phyloP scores from a whole-genome alignment of 2,888 invertebrate genomes.

The Brenthis daphne region DNA sequence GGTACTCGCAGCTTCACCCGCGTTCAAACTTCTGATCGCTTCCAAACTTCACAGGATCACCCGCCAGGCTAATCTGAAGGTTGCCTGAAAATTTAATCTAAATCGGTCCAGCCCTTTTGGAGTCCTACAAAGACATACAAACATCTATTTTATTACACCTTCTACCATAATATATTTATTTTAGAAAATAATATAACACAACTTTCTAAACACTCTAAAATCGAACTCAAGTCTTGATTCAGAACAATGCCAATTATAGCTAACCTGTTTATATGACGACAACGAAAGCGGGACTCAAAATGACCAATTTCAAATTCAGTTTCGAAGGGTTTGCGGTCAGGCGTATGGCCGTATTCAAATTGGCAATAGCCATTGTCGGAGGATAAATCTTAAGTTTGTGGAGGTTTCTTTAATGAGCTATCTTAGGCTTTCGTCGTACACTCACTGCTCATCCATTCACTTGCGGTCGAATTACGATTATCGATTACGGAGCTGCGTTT shows the following conservation, averaged over 20 bases:
- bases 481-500: not conserved
- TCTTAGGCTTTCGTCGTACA: conserved; percentile 58
- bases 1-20: too few species aligned
- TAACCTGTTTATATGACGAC: conserved; percentile 37
- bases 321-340: conserved; percentile 45
- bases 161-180: too few species aligned
- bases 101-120: too few species aligned
- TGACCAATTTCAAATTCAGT: conserved; percentile 41
- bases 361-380: conserved; percentile 56
- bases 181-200: too few species aligned
- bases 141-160: too few species aligned
- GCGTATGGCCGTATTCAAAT: conserved; percentile 54
- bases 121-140: too few species aligned
- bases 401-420: conserved; percentile 66
- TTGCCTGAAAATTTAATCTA: too few species aligned
- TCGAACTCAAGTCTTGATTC: not conserved
- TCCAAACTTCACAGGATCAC: too few species aligned
- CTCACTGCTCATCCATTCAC: conserved; percentile 24
- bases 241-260: conserved; percentile 34
- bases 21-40: too few species aligned
- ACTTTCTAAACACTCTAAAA: not conserved
- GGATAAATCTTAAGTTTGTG: conserved; percentile 57
- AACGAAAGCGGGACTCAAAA: conserved; percentile 36
- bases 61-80: too few species aligned
- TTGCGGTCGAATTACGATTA: conserved; percentile 7